A percentile compares a stretch with the other conserved stretches of the same genome.
phyloP scores from a whole-genome alignment of 2,888 invertebrate genomes.

The Blastobasis lacticolella region DNA sequence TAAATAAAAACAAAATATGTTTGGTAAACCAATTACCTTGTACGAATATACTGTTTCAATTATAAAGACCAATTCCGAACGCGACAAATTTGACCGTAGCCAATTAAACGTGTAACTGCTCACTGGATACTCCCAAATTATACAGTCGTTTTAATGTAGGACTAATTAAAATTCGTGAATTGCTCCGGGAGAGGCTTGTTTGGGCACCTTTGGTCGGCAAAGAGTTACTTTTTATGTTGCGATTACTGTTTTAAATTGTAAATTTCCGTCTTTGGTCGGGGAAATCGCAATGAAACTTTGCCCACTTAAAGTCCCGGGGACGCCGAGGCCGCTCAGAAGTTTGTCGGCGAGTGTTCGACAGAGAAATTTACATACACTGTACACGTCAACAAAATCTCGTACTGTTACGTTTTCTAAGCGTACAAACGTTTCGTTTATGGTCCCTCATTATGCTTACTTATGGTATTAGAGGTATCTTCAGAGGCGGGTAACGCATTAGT shows the following conservation, averaged over 20 bases:
- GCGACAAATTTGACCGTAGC: too few species aligned
- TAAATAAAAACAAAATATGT: too few species aligned
- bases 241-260: slow-evolving; percentile 5
- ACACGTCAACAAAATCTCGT: slow-evolving; percentile 4
- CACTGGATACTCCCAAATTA: too few species aligned
- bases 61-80: too few species aligned
- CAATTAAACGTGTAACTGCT: too few species aligned
- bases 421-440: neutral
- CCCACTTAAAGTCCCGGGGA: slow-evolving; percentile 9
- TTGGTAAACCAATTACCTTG: too few species aligned
- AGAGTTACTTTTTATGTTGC: neutral
- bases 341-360: slow-evolving; percentile 31
- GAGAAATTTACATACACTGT: slow-evolving; percentile 27
- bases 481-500: too few species aligned
- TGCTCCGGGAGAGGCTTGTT: neutral
- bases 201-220: neutral
- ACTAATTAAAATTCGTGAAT: neutral
- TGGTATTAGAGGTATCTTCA: too few species aligned
- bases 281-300: slow-evolving; percentile 35
- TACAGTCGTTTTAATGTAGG: too few species aligned
- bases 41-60: too few species aligned
- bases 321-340: slow-evolving; percentile 20
- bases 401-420: neutral
- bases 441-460: too few species aligned
- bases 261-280: slow-evolving; percentile 8